These are phyloP conservation scores for Anastatus disparis DNA, from an alignment of 1,140 invertebrate genomes.

Conservation along the genomic window DNA sequence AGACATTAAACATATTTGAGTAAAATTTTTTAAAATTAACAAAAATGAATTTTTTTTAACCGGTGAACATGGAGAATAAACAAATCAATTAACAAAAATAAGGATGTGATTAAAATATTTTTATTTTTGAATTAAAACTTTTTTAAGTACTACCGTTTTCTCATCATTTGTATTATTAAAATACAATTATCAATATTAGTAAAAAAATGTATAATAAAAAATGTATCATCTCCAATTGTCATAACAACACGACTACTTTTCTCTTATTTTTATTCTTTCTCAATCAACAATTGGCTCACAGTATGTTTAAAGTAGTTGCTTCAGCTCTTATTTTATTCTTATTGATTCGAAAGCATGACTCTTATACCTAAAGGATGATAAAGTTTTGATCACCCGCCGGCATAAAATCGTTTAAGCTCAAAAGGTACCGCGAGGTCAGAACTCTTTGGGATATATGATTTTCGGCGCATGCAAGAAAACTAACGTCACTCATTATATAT, in stretches of 20 bases:
- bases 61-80: too few relatives aligned
- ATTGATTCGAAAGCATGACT: conserved; percentile 1
- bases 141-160: too few relatives aligned
- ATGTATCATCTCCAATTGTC: neutral
- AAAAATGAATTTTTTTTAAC: too few relatives aligned
- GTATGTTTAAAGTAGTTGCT: neutral
- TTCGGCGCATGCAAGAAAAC: neutral
- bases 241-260: neutral
- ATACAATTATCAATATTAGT: too few relatives aligned
- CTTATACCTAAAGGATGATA: neutral
- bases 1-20: too few relatives aligned
- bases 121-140: too few relatives aligned
- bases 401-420: conserved; percentile 8
- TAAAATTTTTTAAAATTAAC: too few relatives aligned
- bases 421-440: conserved; percentile 34
- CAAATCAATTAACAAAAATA: too few relatives aligned
- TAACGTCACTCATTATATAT: neutral
- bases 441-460: conserved; percentile 31
- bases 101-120: too few relatives aligned
- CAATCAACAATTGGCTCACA: neutral
- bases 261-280: too few relatives aligned
- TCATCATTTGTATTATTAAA: too few relatives aligned
- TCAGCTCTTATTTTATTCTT: neutral
- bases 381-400: neutral
- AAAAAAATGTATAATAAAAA: too few relatives aligned